phyloP scores from a whole-genome alignment of 2,113 vertebrate genomes.

The Seriola rivoliana region DNA sequence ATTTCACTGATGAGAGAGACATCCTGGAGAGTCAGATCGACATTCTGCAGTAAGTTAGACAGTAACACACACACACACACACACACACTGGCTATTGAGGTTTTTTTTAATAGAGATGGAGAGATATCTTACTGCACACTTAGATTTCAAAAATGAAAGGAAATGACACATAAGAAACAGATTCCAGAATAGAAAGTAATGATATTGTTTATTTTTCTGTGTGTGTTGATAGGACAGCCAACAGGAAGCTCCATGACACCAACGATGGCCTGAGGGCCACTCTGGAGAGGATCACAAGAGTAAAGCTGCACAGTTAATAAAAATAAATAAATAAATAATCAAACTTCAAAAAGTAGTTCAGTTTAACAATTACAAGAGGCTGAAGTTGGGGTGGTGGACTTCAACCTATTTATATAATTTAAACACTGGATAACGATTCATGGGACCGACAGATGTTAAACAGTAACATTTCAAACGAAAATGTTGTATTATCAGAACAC shows the following conservation, averaged over 20 bases:
- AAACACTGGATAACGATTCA: neutral
- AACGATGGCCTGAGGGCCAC: slow-evolving; percentile 72
- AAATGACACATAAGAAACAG: neutral
- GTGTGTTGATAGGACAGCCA: slow-evolving; percentile 68
- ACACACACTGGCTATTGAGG: neutral
- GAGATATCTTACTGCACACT: neutral
- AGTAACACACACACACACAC: neutral
- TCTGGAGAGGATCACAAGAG: slow-evolving; percentile 67
- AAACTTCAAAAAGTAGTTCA: neutral
- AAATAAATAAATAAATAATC: neutral
- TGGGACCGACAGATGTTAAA: neutral
- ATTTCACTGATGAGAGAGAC: slow-evolving; percentile 92
- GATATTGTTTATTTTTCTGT: slow-evolving; percentile 22
- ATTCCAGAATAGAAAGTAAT: neutral
- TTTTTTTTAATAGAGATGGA: neutral
- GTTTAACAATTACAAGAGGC: neutral
- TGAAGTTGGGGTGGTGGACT: neutral
- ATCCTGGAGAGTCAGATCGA: slow-evolving; percentile 94
- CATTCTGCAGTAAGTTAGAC: slow-evolving; percentile 92
- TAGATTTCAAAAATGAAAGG: neutral
- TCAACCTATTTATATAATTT: neutral
- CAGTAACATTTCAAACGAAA: neutral
- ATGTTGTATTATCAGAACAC: neutral
- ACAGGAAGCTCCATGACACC: slow-evolving; percentile 80
- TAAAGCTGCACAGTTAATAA: slow-evolving; percentile 18